Evolutionary conservation across 37 sponge, comb jelly and placozoan species (phyloP), one percentile per base, ranked within the genome.

Genomic region (Ianthella basta): DNA sequence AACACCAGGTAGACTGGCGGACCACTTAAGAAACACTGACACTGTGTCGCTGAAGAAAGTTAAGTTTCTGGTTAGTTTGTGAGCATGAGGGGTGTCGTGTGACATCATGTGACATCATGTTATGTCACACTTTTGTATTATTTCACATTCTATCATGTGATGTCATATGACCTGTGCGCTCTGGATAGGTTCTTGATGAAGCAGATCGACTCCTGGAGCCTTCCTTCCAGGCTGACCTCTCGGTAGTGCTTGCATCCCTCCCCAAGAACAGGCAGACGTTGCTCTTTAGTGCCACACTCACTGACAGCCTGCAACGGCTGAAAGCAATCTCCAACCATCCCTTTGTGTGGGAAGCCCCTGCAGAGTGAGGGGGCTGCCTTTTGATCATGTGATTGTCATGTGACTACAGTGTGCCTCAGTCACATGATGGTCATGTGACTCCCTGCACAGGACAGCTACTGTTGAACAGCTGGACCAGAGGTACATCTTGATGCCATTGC

Each of bases 251-350:
- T 84, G 89, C 89, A 30, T 60, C 75, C 29, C 73, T 99, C 0
- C 92, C 99, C n/a, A 32, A 61, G 54, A 67, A 88, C 79, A 78
- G 99, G 70, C 99, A 99, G 82, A 99, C 99, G 15, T 91, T 99
- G 18, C 83, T 99, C n/a, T 99, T 99, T 78, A 95, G 96, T 84
- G 99, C 99, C 23, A 99, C 99, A 12, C 85, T 99, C 56, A 92
- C 95, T 15, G 92, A 97, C 19, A 90, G 88, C 24, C 78, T 99
- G 50, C 68, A 86, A 21, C 57, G 93, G 41, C 88, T 98, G 35
- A 83, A 83, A 67, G 84, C 84, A 44, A 55, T 95, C 75, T 82
- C 95, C 0, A 79, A 79, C 20, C 27, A 92, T 25, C 89, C 95
- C 2, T 92, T 97, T 81, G 88, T 53, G 78, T 94, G 92, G 91